These are phyloP conservation scores for Ethmia dodecea DNA, from an alignment of 2,888 invertebrate species.

Conservation along the genomic window DNA sequence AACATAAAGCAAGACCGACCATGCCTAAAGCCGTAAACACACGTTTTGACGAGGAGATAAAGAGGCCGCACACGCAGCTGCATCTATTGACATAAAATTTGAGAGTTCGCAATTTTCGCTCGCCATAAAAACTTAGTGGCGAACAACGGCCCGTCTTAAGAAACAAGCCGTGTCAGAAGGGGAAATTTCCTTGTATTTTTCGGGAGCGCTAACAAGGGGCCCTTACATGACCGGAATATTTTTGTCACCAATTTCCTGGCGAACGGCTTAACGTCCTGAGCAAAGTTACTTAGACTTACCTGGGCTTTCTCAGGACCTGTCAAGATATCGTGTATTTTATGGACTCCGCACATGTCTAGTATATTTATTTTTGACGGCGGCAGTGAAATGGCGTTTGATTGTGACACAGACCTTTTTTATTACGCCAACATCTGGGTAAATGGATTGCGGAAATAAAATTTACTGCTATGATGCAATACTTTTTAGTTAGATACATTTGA, in stretches of 20 bases:
- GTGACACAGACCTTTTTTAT: constrained; percentile 21
- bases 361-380: constrained; percentile 36
- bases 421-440: constrained; percentile 7
- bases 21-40: constrained; percentile 25
- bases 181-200: constrained; percentile 58
- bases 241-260: constrained; percentile 67
- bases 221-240: constrained; percentile 72
- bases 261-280: constrained; percentile 60
- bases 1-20: constrained; percentile 13
- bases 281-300: constrained; percentile 65
- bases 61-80: constrained; percentile 35
- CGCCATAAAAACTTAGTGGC: constrained; percentile 48
- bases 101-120: constrained; percentile 44
- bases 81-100: constrained; percentile 56
- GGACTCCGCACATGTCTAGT: constrained; percentile 33
- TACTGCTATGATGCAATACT: not conserved
- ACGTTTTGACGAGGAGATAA: constrained; percentile 31
- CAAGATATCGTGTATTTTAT: constrained; percentile 52
- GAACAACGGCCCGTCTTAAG: constrained; percentile 42
- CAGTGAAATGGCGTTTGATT: constrained; percentile 34
- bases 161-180: constrained; percentile 55
- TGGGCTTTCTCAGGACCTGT: constrained; percentile 45
- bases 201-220: constrained; percentile 64
- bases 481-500: too few species aligned
- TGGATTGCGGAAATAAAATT: constrained; percentile 2